A percentile compares a stretch with the other conserved stretches of the same genome.
Conservation (phyloP, 2,113 vertebrate genomes). For the Cyprinodon brontotheroides region DNA sequence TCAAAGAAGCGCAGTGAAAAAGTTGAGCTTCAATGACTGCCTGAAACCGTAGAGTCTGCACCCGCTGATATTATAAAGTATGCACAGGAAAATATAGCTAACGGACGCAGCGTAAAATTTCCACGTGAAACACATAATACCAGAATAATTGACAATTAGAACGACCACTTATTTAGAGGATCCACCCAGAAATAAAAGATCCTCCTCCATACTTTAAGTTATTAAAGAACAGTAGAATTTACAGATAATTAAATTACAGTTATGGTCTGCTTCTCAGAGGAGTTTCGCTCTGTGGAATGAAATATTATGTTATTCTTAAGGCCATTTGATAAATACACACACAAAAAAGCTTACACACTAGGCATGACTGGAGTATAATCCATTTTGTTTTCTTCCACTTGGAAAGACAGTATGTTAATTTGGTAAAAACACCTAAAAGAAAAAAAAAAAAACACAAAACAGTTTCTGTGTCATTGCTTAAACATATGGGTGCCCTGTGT, state of each 20-base stretch:
- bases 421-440: constrained; percentile 46
- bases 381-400: constrained; percentile 28
- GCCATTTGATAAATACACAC: constrained; percentile 62
- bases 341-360: constrained; percentile 21
- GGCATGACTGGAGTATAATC: constrained; percentile 39
- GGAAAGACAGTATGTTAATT: constrained; percentile 54
- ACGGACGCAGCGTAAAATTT: no score
- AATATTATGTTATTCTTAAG: constrained; percentile 65
- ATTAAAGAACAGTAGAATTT: constrained; percentile 67
- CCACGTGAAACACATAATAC: no score
- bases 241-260: constrained; percentile 73
- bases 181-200: no score
- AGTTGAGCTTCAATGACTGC: no score
- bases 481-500: constrained; percentile 44
- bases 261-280: constrained; percentile 59
- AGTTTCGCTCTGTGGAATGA: constrained; percentile 57
- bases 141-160: no score
- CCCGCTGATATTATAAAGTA: no score
- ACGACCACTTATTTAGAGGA: no score
- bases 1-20: no score
- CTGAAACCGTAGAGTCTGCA: no score
- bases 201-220: constrained; percentile 52
- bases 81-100: no score
- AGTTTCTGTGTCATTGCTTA: constrained; percentile 21
- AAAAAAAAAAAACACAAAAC: constrained; percentile 11